phyloP scores from a whole-genome alignment of 2,888 invertebrate species.

The Hypsopygia costalis region DNA sequence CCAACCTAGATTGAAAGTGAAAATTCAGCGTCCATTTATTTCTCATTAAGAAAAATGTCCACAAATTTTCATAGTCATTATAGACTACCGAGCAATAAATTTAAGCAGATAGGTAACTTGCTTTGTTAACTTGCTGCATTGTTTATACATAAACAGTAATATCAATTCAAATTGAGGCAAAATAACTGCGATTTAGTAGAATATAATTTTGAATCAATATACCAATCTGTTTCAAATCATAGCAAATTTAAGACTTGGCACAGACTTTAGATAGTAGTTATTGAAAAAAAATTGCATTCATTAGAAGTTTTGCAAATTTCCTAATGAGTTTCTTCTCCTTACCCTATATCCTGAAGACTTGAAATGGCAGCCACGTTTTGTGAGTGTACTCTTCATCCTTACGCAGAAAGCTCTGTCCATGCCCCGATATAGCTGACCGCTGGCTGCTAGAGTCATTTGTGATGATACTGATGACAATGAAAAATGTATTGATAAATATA shows the following conservation, averaged over 20 bases:
- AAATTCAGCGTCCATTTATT: conserved; percentile 71
- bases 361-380: conserved; percentile 98
- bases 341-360: conserved; percentile 98
- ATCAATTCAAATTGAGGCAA: no score
- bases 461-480: conserved; percentile 85
- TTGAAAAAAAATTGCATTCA: no score
- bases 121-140: no score
- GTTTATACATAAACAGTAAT: no score
- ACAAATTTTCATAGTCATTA: conserved; percentile 56
- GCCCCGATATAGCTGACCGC: conserved; percentile 87
- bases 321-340: no score
- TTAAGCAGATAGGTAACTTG: no score
- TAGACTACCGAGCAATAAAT: conserved; percentile 17
- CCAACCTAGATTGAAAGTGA: conserved; percentile 79
- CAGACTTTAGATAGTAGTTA: no score
- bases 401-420: conserved; percentile 96
- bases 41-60: conserved; percentile 58
- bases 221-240: not conserved
- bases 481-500: not conserved
- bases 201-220: not conserved
- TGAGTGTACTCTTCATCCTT: conserved; percentile 98
- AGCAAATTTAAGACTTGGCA: no score
- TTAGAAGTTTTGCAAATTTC: no score
- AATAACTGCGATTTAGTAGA: conserved; percentile 2
- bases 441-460: conserved; percentile 88